Conservation (phyloP, 92 coral and sea anemone species). For the Ricordea florida region DNA sequence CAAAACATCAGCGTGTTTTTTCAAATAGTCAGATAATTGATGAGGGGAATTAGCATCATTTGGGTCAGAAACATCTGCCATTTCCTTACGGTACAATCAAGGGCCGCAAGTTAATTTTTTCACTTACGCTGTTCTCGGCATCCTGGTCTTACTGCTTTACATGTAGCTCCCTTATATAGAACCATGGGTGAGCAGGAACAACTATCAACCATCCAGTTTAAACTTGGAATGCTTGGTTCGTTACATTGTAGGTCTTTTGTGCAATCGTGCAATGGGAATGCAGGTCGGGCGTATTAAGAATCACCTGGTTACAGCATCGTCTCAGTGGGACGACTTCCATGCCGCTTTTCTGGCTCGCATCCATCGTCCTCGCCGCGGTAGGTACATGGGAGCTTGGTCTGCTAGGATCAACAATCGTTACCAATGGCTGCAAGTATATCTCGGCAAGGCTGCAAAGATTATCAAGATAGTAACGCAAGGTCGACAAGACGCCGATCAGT, state of each 20-base stretch:
- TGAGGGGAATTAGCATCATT: too few species aligned
- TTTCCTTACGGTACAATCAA: too few species aligned
- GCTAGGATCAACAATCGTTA: constrained; percentile 52
- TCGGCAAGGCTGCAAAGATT: constrained; percentile 37
- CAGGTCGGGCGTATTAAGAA: constrained; percentile 52
- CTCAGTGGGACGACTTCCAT: constrained; percentile 42
- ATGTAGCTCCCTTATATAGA: too few species aligned
- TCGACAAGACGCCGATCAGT: constrained; percentile 51
- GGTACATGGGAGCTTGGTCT: constrained; percentile 72
- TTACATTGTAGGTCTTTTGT: constrained; percentile 15
- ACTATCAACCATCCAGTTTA: too few species aligned
- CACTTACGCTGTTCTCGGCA: too few species aligned
- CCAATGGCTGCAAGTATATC: constrained; percentile 62
- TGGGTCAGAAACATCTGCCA: too few species aligned
- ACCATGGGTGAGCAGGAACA: too few species aligned
- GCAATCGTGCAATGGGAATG: constrained; percentile 77
- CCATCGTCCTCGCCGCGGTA: constrained; percentile 51
- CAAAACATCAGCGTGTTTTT: too few species aligned
- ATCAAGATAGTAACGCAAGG: constrained; percentile 68
- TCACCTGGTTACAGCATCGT: constrained; percentile 52
- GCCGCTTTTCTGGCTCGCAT: constrained; percentile 51
- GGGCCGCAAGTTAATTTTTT: too few species aligned
- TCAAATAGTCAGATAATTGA: too few species aligned
- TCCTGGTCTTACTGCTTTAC: too few species aligned
- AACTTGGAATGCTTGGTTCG: neutral